These are phyloP conservation scores for Leptopilina drosophilae DNA, from an alignment of 2,888 invertebrate genomes.

Conservation along the genomic window DNA sequence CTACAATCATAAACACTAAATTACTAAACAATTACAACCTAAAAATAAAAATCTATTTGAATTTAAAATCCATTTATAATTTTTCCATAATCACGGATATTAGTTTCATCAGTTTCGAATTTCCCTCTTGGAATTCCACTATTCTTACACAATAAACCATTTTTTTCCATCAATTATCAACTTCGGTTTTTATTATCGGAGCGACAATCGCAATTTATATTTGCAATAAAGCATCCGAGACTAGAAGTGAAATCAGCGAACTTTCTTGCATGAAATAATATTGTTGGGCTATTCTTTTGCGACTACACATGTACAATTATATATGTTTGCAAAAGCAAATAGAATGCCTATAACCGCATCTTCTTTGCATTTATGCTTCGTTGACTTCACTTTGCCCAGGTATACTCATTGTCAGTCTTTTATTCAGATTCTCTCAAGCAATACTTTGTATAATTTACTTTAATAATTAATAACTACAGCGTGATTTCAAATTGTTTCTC, in stretches of 20 bases:
- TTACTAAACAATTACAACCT: no score
- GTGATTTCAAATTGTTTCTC: not conserved
- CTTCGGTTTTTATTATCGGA: slow-evolving; percentile 6
- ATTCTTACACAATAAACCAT: slow-evolving; percentile 24
- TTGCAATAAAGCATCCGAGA: slow-evolving; percentile 27
- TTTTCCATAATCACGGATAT: not conserved
- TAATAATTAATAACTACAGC: slow-evolving; percentile 5
- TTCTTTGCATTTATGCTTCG: slow-evolving; percentile 43
- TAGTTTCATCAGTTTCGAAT: not conserved
- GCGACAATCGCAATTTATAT: slow-evolving; percentile 25
- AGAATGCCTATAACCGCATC: slow-evolving; percentile 36
- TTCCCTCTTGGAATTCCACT: slow-evolving; percentile 18
- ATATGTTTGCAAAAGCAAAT: slow-evolving; percentile 19
- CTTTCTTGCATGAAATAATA: slow-evolving; percentile 43
- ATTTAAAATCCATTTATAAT: no score
- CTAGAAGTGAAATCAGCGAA: slow-evolving; percentile 44
- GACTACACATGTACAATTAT: not conserved
- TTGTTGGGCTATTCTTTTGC: not conserved
- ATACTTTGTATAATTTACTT: slow-evolving; percentile 19
- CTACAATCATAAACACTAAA: no score
- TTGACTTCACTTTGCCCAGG: slow-evolving; percentile 42
- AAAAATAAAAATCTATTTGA: no score
- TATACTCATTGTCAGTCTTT: slow-evolving; percentile 21
- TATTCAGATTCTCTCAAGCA: not conserved
- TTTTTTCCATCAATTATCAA: slow-evolving; percentile 25